These are phyloP conservation scores for Coregonus ussuriensis DNA, from an alignment of 2,797 vertebrate genomes.

Conservation along the genomic window DNA sequence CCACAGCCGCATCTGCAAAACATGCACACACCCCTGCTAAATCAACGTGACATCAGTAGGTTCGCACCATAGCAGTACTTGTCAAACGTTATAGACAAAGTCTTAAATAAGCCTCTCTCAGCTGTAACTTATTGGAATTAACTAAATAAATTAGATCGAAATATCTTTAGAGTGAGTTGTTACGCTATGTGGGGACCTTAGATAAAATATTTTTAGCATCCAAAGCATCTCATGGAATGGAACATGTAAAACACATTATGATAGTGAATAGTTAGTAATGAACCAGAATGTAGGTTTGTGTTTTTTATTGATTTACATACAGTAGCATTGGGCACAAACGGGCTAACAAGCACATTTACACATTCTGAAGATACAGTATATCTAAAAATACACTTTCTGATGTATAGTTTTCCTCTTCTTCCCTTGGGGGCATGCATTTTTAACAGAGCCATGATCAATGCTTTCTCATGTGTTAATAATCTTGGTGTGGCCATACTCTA, in stretches of 20 bases:
- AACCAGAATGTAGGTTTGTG: neutral
- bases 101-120: neutral
- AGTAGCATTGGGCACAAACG: neutral
- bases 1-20: neutral
- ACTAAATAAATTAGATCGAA: neutral
- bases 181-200: neutral
- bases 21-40: neutral
- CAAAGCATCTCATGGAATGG: neutral
- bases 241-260: neutral
- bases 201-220: neutral
- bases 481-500: neutral
- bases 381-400: conserved; percentile 1
- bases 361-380: neutral
- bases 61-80: neutral
- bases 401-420: neutral
- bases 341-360: neutral
- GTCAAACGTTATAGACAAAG: neutral
- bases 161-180: neutral
- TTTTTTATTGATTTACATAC: neutral
- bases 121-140: neutral
- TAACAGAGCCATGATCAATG: conserved; percentile 6
- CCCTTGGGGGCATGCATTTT: neutral
- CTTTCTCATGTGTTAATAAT: conserved; percentile 1
- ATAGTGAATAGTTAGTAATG: neutral
- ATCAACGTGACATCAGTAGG: neutral